Conservation (phyloP, 2,888 invertebrate species). For the Chalcis sispes region DNA sequence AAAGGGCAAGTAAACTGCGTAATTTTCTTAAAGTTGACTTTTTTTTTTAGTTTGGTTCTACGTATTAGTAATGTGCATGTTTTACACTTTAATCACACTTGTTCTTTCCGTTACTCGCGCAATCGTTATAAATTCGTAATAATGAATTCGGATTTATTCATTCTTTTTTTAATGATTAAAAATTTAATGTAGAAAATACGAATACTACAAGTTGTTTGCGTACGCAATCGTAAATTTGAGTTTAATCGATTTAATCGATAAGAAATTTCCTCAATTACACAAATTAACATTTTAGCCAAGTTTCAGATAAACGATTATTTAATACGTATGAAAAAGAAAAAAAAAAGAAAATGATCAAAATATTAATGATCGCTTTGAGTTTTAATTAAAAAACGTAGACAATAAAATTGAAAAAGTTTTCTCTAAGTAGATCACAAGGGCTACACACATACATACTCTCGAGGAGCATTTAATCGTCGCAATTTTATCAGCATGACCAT, state of each 20-base stretch:
- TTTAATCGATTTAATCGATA: not conserved
- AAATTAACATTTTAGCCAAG: too few species aligned
- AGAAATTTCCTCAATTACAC: too few species aligned
- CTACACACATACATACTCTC: slow-evolving; percentile 17
- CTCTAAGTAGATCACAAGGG: slow-evolving; percentile 45
- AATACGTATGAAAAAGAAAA: too few species aligned
- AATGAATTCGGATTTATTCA: not conserved
- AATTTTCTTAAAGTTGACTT: slow-evolving; percentile 2
- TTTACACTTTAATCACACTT: slow-evolving; percentile 19
- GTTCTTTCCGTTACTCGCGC: slow-evolving; percentile 1
- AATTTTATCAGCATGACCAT: slow-evolving; percentile 43
- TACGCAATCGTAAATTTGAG: slow-evolving; percentile 16
- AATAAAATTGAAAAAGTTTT: slow-evolving; percentile 23
- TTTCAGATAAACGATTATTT: too few species aligned
- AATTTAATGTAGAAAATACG: slow-evolving; percentile 13
- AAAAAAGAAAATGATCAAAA: too few species aligned
- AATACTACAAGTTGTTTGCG: slow-evolving; percentile 4
- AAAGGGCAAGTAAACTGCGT: slow-evolving; percentile 42
- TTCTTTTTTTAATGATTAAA: slow-evolving; percentile 1
- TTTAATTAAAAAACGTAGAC: not conserved
- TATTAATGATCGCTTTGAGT: too few species aligned
- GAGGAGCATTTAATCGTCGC: too few species aligned
- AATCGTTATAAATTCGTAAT: slow-evolving; percentile 14
- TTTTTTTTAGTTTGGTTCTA: slow-evolving; percentile 2
- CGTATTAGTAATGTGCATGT: slow-evolving; percentile 23